A percentile compares a stretch with the other conserved stretches of the same genome.
phyloP scores from a whole-genome alignment of 2,113 vertebrate species.

The Electrona antarctica region DNA sequence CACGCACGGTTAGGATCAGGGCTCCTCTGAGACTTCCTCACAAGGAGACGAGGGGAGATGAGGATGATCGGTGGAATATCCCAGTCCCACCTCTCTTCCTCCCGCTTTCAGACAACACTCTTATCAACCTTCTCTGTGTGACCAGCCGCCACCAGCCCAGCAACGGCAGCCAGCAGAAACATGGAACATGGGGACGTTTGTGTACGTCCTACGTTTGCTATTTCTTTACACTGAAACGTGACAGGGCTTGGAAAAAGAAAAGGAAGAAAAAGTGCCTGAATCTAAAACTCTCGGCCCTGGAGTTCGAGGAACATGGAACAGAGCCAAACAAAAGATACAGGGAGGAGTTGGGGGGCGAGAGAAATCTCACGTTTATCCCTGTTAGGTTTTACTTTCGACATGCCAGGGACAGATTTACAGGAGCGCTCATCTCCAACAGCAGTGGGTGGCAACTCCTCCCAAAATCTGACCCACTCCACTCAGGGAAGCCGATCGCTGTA shows the following conservation, averaged over 20 bases:
- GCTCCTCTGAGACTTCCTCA: constrained; percentile 41
- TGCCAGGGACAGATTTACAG: neutral
- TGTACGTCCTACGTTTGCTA: constrained; percentile 27
- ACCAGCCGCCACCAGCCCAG: constrained; percentile 28
- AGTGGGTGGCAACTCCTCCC: constrained; percentile 30
- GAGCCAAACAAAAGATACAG: constrained; percentile 1
- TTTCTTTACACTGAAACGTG: constrained; percentile 13
- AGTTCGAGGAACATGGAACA: constrained; percentile 20
- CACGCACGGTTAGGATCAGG: constrained; percentile 27
- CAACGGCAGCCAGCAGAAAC: constrained; percentile 16
- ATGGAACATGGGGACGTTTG: constrained; percentile 18
- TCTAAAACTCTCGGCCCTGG: constrained; percentile 44
- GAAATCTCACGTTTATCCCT: constrained; percentile 2
- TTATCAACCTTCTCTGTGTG: no score
- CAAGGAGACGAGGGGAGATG: neutral
- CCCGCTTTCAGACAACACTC: constrained; percentile 16
- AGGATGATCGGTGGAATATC: constrained; percentile 25
- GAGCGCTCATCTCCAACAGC: no score
- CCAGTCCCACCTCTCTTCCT: constrained; percentile 29
- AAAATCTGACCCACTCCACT: constrained; percentile 70
- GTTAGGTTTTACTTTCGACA: constrained; percentile 8
- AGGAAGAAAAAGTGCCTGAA: constrained; percentile 69
- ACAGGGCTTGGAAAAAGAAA: constrained; percentile 46
- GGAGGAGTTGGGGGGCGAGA: neutral
- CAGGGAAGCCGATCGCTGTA: constrained; percentile 75